Evolutionary conservation across 2,797 vertebrate genomes (phyloP).

Genomic region (Tangara arthus): DNA sequence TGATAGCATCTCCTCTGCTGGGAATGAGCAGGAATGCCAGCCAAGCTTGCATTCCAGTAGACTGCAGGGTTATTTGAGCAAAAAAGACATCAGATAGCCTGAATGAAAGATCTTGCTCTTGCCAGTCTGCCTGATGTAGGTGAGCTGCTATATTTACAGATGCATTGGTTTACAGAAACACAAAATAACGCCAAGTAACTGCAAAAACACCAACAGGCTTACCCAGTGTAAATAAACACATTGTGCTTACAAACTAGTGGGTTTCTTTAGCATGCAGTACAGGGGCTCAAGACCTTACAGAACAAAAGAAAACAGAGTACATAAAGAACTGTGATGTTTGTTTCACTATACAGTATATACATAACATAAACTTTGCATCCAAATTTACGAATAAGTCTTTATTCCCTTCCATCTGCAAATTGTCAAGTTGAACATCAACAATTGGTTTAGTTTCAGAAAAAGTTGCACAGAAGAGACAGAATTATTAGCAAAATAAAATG

Average conservation of each 20-base stretch:
- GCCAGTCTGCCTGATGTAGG: neutral
- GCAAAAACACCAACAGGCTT: neutral
- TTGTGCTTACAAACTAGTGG: neutral
- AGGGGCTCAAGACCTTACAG: neutral
- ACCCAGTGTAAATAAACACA: neutral
- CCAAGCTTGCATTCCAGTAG: neutral
- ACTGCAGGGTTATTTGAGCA: neutral
- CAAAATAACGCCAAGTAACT: neutral
- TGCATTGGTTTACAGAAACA: neutral
- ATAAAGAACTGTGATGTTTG: neutral
- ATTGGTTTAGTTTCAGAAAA: neutral
- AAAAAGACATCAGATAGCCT: neutral
- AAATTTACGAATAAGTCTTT: neutral
- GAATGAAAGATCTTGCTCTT: neutral
- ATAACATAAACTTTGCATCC: neutral
- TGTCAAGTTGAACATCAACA: neutral
- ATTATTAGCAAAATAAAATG: constrained; percentile 27
- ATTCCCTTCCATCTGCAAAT: neutral
- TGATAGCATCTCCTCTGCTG: neutral
- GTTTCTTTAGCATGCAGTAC: neutral
- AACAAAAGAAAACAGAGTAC: neutral
- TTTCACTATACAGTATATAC: neutral
- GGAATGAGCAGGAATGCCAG: neutral
- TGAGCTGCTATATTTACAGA: neutral
- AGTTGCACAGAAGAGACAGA: neutral